Evolutionary conservation across 2,113 vertebrate species (phyloP), one percentile per base, ranked within the genome.

Genomic region (Gopherus evgoodei): DNA sequence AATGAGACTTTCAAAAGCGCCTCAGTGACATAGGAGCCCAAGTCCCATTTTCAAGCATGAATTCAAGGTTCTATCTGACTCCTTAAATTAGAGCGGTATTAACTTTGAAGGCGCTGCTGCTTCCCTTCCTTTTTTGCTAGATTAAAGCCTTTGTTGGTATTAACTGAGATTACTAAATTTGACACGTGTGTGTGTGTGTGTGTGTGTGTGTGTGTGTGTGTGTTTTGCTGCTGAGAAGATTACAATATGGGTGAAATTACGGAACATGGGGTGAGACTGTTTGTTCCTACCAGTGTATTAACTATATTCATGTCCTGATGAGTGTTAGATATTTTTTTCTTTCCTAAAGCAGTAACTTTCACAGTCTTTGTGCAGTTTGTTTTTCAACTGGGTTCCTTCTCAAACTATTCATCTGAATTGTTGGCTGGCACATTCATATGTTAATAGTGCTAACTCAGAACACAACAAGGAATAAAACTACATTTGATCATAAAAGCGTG

Each of bases 21-120:
- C 62, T 5, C 3, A 0, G 5, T 72, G 3, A 50, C 29, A 4
- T 2, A 12, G 25, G 59, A 13, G 16, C 5, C 0, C 2, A 2
- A 49, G 19, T 25, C 42, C 12, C 24, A 83, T 82, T 82, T 42
- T 19, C 27, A 3, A 25, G 53, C 2, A 0, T 11, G 19, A 38
- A 21, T 38, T 38, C 16, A 53, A 49, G 31, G 49, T 21, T 35
- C 50, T 21, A 35, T 31, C 3, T 52, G 79, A 16, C 49, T 52
- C 49, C 79, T 49, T 50, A 50, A 9, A 31, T 21, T 31, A 19
- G 11, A 29, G 49, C 31, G 6, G 17, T 52, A 29, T 81, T 44
- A 44, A 52, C 49, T 52, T 19, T 6, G 76, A 38, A 72, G 44
- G 27, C 2, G 38, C 44, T 49, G 44, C 76, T 78, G 76, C 44